Percentiles rank a stretch among this genome's conserved stretches.
These are phyloP conservation scores for Callimorpha dominula DNA, from an alignment of 2,888 invertebrate species.

Conservation along the genomic window DNA sequence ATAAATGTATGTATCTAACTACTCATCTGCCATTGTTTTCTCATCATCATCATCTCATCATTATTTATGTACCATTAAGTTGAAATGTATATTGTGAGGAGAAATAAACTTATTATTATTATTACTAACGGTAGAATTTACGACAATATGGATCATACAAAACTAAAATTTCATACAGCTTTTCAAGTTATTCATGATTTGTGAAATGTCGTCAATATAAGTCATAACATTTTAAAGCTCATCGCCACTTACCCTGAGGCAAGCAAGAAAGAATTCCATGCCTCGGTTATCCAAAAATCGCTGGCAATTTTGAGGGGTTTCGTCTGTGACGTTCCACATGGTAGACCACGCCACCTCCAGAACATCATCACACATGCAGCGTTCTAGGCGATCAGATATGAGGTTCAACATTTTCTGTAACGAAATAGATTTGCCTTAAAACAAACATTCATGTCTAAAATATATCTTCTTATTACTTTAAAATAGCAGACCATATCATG, in stretches of 20 bases:
- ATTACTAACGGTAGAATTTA: too few relatives aligned
- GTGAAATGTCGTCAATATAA: too few relatives aligned
- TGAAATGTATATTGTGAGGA: too few relatives aligned
- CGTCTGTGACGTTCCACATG: slow-evolving; percentile 99
- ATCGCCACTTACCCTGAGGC: slow-evolving; percentile 90
- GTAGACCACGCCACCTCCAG: slow-evolving; percentile 99
- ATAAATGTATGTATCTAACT: too few relatives aligned
- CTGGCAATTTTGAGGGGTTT: slow-evolving; percentile 97
- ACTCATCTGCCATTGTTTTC: too few relatives aligned
- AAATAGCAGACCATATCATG: neutral
- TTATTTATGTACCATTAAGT: too few relatives aligned
- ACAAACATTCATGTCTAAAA: neutral
- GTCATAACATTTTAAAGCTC: neutral
- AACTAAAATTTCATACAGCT: too few relatives aligned
- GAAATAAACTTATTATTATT: too few relatives aligned
- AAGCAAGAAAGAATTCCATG: slow-evolving; percentile 95
- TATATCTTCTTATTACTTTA: too few relatives aligned
- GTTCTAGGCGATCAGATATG: slow-evolving; percentile 92
- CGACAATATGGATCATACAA: too few relatives aligned
- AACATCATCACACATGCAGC: slow-evolving; percentile 96
- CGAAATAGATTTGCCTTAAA: slow-evolving; percentile 24
- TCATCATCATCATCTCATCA: too few relatives aligned
- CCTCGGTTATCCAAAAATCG: slow-evolving; percentile 95
- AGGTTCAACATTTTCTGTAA: slow-evolving; percentile 92
- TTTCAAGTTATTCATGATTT: too few relatives aligned